A percentile compares a stretch with the other conserved stretches of the same genome.
Evolutionary conservation across 2,888 invertebrate species (phyloP).

Genomic region (Zeuzera pyrina): DNA sequence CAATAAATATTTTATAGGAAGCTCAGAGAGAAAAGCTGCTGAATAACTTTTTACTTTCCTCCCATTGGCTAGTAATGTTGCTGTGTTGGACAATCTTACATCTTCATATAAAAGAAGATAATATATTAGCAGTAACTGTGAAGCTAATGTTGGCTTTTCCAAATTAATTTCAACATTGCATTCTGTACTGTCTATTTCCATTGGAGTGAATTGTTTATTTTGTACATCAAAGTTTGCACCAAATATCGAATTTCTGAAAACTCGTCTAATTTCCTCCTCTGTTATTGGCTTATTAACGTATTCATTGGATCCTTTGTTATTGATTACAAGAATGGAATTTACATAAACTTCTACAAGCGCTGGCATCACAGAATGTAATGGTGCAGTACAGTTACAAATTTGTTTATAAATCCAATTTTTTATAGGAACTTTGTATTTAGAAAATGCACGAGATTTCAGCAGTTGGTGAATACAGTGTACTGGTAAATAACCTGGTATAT

Average conservation of each 20-base stretch:
- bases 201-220: slow-evolving; percentile 62
- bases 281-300: slow-evolving; percentile 93
- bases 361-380: slow-evolving; percentile 94
- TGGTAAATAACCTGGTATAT: slow-evolving; percentile 92
- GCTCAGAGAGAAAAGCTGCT: slow-evolving; percentile 87
- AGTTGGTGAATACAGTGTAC: slow-evolving; percentile 97
- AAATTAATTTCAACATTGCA: slow-evolving; percentile 67
- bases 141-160: slow-evolving; percentile 81
- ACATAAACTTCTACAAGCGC: slow-evolving; percentile 96
- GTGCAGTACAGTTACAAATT: slow-evolving; percentile 90
- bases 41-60: slow-evolving; percentile 88
- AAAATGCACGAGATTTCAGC: slow-evolving; percentile 93
- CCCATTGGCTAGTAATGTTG: slow-evolving; percentile 76
- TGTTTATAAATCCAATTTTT: slow-evolving; percentile 98
- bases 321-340: slow-evolving; percentile 87
- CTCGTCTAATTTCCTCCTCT: slow-evolving; percentile 89
- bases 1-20: slow-evolving; percentile 94
- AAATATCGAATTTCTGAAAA: slow-evolving; percentile 85
- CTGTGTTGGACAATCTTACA: slow-evolving; percentile 82
- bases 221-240: slow-evolving; percentile 80
- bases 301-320: slow-evolving; percentile 77
- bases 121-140: slow-evolving; percentile 91
- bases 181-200: slow-evolving; percentile 71
- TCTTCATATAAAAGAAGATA: slow-evolving; percentile 95
- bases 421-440: slow-evolving; percentile 96